Evolutionary conservation across 2,113 vertebrate genomes (phyloP).

Genomic region (Propithecus coquereli): DNA sequence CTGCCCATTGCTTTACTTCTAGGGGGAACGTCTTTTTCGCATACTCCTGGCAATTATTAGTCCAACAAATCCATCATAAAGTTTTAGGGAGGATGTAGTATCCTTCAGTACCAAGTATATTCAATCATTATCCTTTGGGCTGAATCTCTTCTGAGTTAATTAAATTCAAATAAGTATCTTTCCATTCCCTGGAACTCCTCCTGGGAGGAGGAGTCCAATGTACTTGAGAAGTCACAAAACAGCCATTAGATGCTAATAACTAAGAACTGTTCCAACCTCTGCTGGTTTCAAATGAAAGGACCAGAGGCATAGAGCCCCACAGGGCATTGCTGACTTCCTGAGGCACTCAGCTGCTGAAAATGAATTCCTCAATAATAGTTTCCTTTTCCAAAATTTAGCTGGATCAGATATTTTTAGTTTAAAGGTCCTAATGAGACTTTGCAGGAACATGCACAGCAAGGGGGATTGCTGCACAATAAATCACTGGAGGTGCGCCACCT

Average conservation of each 20-base stretch:
- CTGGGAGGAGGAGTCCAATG: constrained; percentile 49
- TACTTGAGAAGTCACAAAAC: constrained; percentile 53
- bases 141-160: constrained; percentile 66
- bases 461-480: constrained; percentile 42
- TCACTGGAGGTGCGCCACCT: constrained; percentile 62
- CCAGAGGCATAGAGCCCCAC: constrained; percentile 46
- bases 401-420: constrained; percentile 56
- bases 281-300: constrained; percentile 59
- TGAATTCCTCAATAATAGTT: constrained; percentile 68
- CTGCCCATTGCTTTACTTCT: neutral
- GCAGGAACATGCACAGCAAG: constrained; percentile 34
- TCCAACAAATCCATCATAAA: constrained; percentile 52
- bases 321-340: constrained; percentile 47
- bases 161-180: constrained; percentile 73
- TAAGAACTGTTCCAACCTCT: constrained; percentile 42
- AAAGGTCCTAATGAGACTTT: constrained; percentile 60
- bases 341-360: constrained; percentile 54
- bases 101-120: constrained; percentile 37
- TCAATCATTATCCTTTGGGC: constrained; percentile 55
- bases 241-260: constrained; percentile 64
- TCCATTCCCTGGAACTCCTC: constrained; percentile 62
- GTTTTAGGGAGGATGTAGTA: constrained; percentile 29
- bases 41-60: constrained; percentile 21
- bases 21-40: neutral
- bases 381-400: constrained; percentile 66